Evolutionary conservation across 2,888 invertebrate genomes (phyloP).

Genomic region (Holacanthella duospinosa): DNA sequence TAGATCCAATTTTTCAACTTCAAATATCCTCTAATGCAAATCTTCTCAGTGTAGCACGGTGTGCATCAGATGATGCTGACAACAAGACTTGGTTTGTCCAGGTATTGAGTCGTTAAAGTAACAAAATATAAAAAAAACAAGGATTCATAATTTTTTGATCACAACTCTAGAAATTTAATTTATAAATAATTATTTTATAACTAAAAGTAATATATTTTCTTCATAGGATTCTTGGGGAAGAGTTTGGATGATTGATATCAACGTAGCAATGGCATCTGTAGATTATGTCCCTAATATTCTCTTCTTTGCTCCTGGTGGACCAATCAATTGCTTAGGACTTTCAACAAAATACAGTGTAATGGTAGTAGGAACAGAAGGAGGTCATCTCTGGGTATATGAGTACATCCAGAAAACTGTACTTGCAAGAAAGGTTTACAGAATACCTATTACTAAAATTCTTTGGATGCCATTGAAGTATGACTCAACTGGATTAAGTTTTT

Average conservation of each 20-base stretch:
- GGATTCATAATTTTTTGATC: no score
- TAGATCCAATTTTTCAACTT: conserved; percentile 78
- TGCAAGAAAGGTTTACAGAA: conserved; percentile 52
- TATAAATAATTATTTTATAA: neutral
- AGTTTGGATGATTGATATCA: conserved; percentile 61
- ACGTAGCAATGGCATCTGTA: conserved; percentile 44
- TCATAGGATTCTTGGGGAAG: conserved; percentile 73
- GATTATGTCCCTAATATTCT: conserved; percentile 46
- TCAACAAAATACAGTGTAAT: conserved; percentile 60
- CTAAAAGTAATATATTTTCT: neutral
- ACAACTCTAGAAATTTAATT: no score
- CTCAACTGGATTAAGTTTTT: conserved; percentile 52
- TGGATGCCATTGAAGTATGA: conserved; percentile 61
- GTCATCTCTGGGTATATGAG: conserved; percentile 62
- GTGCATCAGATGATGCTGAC: conserved; percentile 42
- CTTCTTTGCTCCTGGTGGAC: conserved; percentile 65
- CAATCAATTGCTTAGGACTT: conserved; percentile 56
- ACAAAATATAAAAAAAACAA: no score
- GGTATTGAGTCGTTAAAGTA: conserved; percentile 52
- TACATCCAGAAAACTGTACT: conserved; percentile 52
- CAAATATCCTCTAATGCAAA: conserved; percentile 48
- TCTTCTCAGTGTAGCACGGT: conserved; percentile 50
- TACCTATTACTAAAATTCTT: conserved; percentile 47
- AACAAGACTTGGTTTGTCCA: conserved; percentile 56
- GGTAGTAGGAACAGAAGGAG: conserved; percentile 61